These are phyloP conservation scores for Pollenia angustigena DNA, from an alignment of 2,888 invertebrate species.

Conservation along the genomic window DNA sequence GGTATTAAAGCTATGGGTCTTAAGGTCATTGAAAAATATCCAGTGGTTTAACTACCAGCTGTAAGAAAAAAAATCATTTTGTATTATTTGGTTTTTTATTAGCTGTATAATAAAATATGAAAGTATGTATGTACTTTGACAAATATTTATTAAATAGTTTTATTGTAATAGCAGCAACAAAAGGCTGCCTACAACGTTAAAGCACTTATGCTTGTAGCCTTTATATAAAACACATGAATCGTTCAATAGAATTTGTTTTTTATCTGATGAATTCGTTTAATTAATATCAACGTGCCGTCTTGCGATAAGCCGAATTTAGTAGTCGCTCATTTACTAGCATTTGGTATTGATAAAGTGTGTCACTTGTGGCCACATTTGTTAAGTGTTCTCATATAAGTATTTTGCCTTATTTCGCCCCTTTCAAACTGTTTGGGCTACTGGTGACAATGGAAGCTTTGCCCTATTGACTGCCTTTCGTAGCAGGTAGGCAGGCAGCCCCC, in stretches of 20 bases:
- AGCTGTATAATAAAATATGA: too few relatives aligned
- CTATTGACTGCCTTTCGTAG: too few relatives aligned
- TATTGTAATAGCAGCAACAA: not conserved
- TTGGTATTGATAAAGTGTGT: slow-evolving; percentile 28
- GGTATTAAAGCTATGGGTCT: slow-evolving; percentile 82
- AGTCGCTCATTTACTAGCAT: not conserved
- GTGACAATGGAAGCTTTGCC: too few relatives aligned
- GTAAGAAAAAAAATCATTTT: not conserved
- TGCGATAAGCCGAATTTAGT: slow-evolving; percentile 10
- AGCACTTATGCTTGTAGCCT: not conserved
- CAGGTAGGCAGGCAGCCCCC: too few relatives aligned
- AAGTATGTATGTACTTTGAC: too few relatives aligned
- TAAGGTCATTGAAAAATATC: slow-evolving; percentile 79
- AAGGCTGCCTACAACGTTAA: not conserved
- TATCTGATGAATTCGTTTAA: slow-evolving; percentile 26
- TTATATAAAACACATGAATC: not conserved
- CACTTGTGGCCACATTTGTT: slow-evolving; percentile 20
- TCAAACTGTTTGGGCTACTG: not conserved
- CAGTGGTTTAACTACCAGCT: slow-evolving; percentile 9
- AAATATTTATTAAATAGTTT: not conserved
- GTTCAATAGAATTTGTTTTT: not conserved
- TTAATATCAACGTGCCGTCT: slow-evolving; percentile 22
- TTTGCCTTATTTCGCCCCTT: not conserved
- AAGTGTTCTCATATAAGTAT: not conserved
- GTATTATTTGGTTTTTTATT: too few relatives aligned